Conservation (phyloP, 2,888 invertebrate genomes). For the Elegia similella region DNA sequence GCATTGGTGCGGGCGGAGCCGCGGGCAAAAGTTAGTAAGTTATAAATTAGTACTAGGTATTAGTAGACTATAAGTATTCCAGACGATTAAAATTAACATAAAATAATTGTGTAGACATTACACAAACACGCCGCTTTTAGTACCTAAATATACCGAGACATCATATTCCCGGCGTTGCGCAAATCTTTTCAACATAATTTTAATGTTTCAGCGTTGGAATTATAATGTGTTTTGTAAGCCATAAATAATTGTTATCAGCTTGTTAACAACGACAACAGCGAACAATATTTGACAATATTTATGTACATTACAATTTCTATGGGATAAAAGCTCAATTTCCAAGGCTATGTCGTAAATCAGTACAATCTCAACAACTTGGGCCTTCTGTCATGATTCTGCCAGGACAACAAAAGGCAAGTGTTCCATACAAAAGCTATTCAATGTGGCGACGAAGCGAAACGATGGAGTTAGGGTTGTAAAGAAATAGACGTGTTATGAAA, state of each 20-base stretch:
- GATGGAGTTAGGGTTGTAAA: constrained; percentile 31
- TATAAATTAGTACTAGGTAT: neutral
- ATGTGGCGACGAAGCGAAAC: constrained; percentile 39
- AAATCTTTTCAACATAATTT: constrained; percentile 4
- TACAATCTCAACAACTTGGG: constrained; percentile 45
- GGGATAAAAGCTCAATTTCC: constrained; percentile 46
- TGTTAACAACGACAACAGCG: constrained; percentile 12
- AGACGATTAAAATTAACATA: neutral
- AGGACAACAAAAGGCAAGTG: constrained; percentile 58
- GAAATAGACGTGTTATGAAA: constrained; percentile 20
- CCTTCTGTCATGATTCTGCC: constrained; percentile 52
- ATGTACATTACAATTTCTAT: constrained; percentile 17
- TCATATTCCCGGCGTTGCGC: neutral
- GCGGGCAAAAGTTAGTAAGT: no score
- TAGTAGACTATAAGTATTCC: neutral
- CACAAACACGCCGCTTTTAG: neutral
- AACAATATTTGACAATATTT: constrained; percentile 14
- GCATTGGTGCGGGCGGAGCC: no score
- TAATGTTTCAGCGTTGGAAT: neutral
- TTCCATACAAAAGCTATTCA: constrained; percentile 56
- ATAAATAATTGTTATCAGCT: constrained; percentile 11
- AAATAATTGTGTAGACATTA: neutral
- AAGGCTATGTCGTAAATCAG: constrained; percentile 50
- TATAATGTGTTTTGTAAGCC: neutral
- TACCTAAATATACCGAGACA: neutral